Percentiles rank a stretch among this genome's conserved stretches.
Evolutionary conservation across 2,888 invertebrate species (phyloP).

Genomic region (Hartigia nigra): DNA sequence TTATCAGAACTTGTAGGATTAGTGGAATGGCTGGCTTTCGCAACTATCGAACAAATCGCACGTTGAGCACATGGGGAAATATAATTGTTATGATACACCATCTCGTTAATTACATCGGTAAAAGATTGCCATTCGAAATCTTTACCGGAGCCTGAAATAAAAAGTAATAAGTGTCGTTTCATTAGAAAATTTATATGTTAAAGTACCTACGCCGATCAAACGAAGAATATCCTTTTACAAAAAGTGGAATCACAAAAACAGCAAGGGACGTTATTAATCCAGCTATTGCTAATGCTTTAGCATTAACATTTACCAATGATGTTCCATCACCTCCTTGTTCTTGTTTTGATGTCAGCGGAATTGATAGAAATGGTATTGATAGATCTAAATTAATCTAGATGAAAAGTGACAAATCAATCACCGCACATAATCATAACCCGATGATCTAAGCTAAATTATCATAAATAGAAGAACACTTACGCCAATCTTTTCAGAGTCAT

Average conservation of each 20-base stretch:
- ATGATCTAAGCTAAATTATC: conserved; percentile 1
- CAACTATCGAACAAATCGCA: conserved; percentile 58
- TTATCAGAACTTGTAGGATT: conserved; percentile 59
- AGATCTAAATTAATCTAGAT: conserved; percentile 75
- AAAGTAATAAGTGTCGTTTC: background rate
- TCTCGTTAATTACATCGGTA: conserved; percentile 53
- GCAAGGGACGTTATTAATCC: conserved; percentile 71
- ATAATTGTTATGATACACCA: conserved; percentile 56
- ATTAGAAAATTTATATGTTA: background rate
- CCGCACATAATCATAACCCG: conserved; percentile 9
- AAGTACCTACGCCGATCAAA: background rate
- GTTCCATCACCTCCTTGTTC: conserved; percentile 54
- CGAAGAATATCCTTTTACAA: conserved; percentile 32
- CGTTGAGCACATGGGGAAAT: conserved; percentile 60
- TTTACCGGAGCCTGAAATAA: conserved; percentile 42
- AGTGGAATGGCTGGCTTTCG: conserved; percentile 44
- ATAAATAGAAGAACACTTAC: conserved; percentile 64
- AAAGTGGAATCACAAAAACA: conserved; percentile 69
- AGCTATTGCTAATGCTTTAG: conserved; percentile 71
- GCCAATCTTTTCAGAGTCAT: conserved; percentile 67
- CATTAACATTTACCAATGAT: conserved; percentile 73
- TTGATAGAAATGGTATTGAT: conserved; percentile 75
- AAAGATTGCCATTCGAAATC: conserved; percentile 40
- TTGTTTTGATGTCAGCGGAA: conserved; percentile 71
- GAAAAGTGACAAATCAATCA: conserved; percentile 15